Conservation (phyloP, 2,888 invertebrate genomes). For the Ophioninae sp. region DNA sequence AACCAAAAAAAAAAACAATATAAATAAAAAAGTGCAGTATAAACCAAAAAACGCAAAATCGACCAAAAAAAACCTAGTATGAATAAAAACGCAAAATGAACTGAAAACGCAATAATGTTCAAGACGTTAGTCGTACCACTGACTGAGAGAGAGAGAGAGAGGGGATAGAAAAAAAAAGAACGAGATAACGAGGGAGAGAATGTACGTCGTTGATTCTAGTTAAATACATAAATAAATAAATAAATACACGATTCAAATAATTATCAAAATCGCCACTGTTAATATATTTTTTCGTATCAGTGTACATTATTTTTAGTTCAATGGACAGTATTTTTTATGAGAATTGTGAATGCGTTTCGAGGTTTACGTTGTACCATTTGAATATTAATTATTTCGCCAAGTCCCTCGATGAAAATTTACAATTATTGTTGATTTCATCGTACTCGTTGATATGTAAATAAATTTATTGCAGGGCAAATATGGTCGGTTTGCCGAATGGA, state of each 20-base stretch:
- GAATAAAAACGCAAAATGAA: no score
- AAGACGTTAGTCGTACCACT: no score
- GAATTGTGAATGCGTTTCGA: background rate
- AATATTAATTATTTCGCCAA: background rate
- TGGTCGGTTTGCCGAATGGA: background rate
- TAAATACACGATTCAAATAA: background rate
- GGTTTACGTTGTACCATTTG: background rate
- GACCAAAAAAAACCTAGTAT: no score
- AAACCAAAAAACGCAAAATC: no score
- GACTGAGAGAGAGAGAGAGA: no score
- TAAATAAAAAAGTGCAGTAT: no score
- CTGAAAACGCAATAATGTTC: no score
- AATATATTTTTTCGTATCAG: background rate
- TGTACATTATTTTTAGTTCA: background rate
- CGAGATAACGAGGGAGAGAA: background rate
- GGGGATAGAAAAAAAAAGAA: no score
- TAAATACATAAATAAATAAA: background rate
- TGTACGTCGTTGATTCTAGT: background rate
- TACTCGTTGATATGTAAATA: background rate
- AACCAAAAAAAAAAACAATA: no score
- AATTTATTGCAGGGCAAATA: background rate
- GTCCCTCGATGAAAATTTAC: background rate
- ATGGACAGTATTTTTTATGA: background rate
- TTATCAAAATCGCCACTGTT: background rate
- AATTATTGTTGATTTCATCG: background rate